Evolutionary conservation across 2,797 vertebrate species (phyloP).

Genomic region (Enteromius afrohamiltoni): DNA sequence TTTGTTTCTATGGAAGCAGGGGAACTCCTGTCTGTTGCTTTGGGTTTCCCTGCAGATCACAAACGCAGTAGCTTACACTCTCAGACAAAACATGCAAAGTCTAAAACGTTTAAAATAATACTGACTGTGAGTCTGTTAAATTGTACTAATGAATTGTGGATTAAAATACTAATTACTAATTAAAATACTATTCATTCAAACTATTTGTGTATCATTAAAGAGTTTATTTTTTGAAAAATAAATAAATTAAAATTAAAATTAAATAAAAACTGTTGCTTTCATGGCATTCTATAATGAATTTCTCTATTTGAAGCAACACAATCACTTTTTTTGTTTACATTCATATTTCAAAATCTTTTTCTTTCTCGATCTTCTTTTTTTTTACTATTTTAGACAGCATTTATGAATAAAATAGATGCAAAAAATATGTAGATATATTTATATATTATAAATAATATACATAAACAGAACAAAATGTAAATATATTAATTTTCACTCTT

Average conservation of each 20-base stretch:
- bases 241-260: neutral
- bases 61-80: neutral
- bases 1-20: conserved; percentile 43
- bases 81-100: neutral
- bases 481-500: neutral
- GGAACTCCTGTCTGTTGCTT: conserved; percentile 40
- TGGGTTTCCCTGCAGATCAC: conserved; percentile 23
- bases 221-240: neutral
- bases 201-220: neutral
- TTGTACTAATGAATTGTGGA: neutral
- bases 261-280: neutral
- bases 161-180: too few species aligned
- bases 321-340: neutral
- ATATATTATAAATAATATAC: too few species aligned
- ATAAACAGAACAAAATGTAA: too few species aligned
- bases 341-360: neutral
- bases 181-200: neutral
- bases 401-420: neutral
- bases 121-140: neutral
- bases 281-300: too few species aligned
- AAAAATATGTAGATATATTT: neutral
- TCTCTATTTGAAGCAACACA: neutral
- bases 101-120: neutral
- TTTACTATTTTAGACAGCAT: neutral
- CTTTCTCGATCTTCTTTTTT: neutral